Base-by-base conservation (phyloP, 2,888 invertebrate species). In the Drosophila affinis region DNA sequence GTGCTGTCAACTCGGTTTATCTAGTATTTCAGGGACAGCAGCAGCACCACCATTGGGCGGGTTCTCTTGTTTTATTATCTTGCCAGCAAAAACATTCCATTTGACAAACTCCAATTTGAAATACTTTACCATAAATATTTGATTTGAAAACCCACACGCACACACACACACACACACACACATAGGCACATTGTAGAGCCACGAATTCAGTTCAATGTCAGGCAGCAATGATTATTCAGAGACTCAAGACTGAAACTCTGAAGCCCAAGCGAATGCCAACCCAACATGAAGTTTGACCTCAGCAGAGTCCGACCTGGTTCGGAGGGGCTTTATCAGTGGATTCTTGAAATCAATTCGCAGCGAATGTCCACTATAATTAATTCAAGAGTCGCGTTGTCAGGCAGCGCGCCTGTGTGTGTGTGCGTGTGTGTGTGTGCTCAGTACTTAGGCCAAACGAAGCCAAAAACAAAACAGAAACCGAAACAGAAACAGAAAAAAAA, bases 161-260 rank as follows among this genome's bases (percentile, higher is more conserved):
- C 44, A 56, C 54, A 12, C 24, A 32, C 47, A 48, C 49, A 62
- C 46, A 46, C 39, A 61, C 32, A 56, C 53, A 17, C 46, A 45
- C 53, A 57, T 34, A 32, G 4, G 12, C 12, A 12, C 14, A 14
- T 14, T 3, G n/a, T 3, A 29, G 46, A 62, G 27, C 45, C 29
- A 61, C 60, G 56, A 78, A 88, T 82, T 76, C 75, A 73, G 89
- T 77, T 89, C 87, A 88, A 89, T 89, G 87, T 79, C 89, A 88
- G 72, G 70, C 52, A 12, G 68, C 57, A 71, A 82, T 79, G 70
- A 80, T 78, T 76, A 75, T 75, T 71, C 71, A 62, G 39, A 39
- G n/a, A n/a, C 39, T 7, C 14, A n/a, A 73, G 61, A 51, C 56
- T 47, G 56, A 61, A 46, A 57, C 62, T 68, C 53, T 53, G 53